Percentiles rank a stretch among this genome's conserved stretches.
phyloP scores from a whole-genome alignment of 2,797 vertebrate genomes.

The Typhlichthys eigenmanni region DNA sequence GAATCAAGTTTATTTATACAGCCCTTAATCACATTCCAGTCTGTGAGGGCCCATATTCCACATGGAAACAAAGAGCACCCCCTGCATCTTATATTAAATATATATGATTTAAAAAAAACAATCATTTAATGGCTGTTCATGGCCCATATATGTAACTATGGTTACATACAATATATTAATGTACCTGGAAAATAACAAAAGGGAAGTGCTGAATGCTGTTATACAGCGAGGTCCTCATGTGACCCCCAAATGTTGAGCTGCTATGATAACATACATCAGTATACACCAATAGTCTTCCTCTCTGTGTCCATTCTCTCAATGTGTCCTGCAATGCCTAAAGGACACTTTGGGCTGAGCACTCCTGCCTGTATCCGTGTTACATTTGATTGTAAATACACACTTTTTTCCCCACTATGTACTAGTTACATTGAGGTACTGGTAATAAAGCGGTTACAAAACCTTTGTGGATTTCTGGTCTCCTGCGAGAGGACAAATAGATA shows the following conservation, averaged over 20 bases:
- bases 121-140: neutral
- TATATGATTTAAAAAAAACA: neutral
- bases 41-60: too few species aligned
- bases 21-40: too few species aligned
- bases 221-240: slow-evolving; percentile 10
- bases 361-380: slow-evolving; percentile 57
- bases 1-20: too few species aligned
- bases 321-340: slow-evolving; percentile 69
- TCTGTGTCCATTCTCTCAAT: slow-evolving; percentile 40
- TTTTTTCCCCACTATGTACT: slow-evolving; percentile 69
- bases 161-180: neutral
- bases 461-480: slow-evolving; percentile 24
- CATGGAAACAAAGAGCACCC: too few species aligned
- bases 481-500: neutral
- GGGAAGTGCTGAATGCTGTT: neutral
- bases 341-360: slow-evolving; percentile 45
- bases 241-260: slow-evolving; percentile 33
- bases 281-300: slow-evolving; percentile 35
- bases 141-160: neutral
- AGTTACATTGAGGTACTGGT: slow-evolving; percentile 46
- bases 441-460: slow-evolving; percentile 69
- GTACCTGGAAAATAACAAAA: slow-evolving; percentile 11
- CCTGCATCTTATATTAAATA: neutral
- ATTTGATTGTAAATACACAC: slow-evolving; percentile 71
- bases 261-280: slow-evolving; percentile 17